Evolutionary conservation across 2,888 invertebrate genomes (phyloP), one percentile per base, ranked within the genome.

Genomic region (Drosophila acutilabella): DNA sequence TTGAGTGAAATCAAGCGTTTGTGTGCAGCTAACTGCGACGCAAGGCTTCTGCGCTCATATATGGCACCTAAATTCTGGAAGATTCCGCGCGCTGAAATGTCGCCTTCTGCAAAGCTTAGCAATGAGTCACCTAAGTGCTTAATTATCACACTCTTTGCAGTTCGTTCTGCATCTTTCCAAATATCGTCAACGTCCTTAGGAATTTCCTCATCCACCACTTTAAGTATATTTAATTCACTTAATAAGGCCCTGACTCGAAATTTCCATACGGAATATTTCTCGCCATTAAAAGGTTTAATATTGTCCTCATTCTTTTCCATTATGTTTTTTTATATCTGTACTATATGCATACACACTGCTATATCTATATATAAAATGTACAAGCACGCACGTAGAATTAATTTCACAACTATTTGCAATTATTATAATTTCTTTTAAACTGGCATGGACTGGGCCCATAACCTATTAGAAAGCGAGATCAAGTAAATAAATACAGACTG

Each of bases 41-140:
- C 50, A 0, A 59, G n/a, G 38, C 59, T 65, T 26, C 20, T 65
- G 2, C 65, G 44, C 11, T 64, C 64, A 44, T 57, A 64, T 6
- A 58, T 23, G 30, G 58, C 47, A 4, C 18, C 23, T 4, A 51
- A 36, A 7, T 51, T 51, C 20, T 23, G 7, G 2, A 51, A 4
- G n/a, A 51, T 38, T 40, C 23, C 10, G 10, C 51, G 38, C 11
- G 51, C 23, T 2, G 45, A 20, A 6, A 13, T 8, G 20, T 45
- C n/a, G 20, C 23, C n/a, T 5, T 23, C 5, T 0, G 26, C 45
- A n/a, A 23, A 45, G 20, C 5, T 23, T 23, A 45, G 7, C n/a
- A 45, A 45, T 7, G 45, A 5, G 23, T 45, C 26, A 23, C n/a
- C 6, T 11, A 48, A 33, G 7, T 33, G 16, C 7, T 33, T 13